Evolutionary conservation across 2,797 vertebrate genomes (phyloP), one percentile per base, ranked within the genome.

Genomic region (Chromobotia macracanthus): DNA sequence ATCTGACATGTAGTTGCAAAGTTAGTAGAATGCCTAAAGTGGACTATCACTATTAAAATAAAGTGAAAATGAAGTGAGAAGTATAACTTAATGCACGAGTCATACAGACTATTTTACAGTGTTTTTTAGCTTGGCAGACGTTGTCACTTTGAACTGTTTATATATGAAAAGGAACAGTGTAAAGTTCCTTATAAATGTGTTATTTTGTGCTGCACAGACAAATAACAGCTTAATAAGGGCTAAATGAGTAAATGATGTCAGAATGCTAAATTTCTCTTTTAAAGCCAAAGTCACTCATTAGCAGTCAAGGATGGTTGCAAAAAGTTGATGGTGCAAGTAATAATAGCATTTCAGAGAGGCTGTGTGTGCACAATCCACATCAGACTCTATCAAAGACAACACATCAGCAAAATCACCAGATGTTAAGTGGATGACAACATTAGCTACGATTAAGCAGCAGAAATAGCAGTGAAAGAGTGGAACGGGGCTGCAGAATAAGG

Each of bases 311-410:
- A 65, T 2, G 25, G 71, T 55, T 72, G 35, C 18, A 53, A 77
- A 75, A 76, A 77, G 81, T 80, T 75, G 74, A 79, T 83, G 81
- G 77, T 74, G 63, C 79, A 83, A 67, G 44, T 63, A 65, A 35
- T 67, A 23, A 16, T 5, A 50, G 41, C 28, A 28, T 58, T 67
- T 11, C n/a, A 31, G 41, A 31, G 68, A 44, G 28, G 68, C 16
- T 41, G 60, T 35, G 61, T 19, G 31, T 1, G 18, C 61, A 41
- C 9, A 44, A 46, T 25, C 15, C 2, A 58, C 28, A 75, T 38
- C 13, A 51, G 48, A 64, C 46, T 75, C 46, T 46, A 53, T 53
- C 60, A 74, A 64, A 64, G 58, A 64, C 13, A 63, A 51, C 31
- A 65, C 28, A 53, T 65, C 61, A 65, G 60, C 60, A 12, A 65